phyloP scores from a whole-genome alignment of 2,113 vertebrate species.

The Maccullochella peelii region DNA sequence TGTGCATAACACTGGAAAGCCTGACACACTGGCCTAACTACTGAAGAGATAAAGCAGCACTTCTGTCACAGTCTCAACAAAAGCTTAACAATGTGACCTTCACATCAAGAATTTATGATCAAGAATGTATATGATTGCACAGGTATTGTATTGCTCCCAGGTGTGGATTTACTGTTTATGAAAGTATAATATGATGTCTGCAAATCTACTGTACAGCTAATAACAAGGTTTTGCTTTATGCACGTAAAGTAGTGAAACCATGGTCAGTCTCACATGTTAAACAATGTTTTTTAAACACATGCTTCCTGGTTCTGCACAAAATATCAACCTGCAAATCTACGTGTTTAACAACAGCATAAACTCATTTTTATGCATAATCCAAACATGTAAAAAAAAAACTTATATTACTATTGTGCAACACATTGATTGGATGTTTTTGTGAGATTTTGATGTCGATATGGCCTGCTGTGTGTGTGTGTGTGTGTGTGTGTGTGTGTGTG shows the following conservation, averaged over 20 bases:
- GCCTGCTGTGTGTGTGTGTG: neutral
- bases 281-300: neutral
- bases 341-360: neutral
- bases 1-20: neutral
- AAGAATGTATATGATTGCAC: too few relatives aligned
- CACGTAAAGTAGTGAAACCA: neutral
- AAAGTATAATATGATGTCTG: neutral
- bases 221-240: neutral
- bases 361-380: neutral
- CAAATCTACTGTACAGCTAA: neutral
- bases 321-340: neutral
- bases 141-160: neutral
- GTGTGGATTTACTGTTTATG: neutral
- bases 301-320: neutral
- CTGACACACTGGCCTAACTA: neutral
- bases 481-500: constrained; percentile 5
- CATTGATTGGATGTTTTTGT: neutral
- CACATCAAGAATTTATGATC: neutral
- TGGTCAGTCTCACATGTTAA: neutral
- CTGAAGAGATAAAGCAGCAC: neutral
- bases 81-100: neutral
- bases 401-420: neutral
- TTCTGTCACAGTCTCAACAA: neutral
- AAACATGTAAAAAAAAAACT: neutral
- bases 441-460: neutral